phyloP scores from a whole-genome alignment of 92 coral and sea anemone species.

The Phymanthus crucifer region DNA sequence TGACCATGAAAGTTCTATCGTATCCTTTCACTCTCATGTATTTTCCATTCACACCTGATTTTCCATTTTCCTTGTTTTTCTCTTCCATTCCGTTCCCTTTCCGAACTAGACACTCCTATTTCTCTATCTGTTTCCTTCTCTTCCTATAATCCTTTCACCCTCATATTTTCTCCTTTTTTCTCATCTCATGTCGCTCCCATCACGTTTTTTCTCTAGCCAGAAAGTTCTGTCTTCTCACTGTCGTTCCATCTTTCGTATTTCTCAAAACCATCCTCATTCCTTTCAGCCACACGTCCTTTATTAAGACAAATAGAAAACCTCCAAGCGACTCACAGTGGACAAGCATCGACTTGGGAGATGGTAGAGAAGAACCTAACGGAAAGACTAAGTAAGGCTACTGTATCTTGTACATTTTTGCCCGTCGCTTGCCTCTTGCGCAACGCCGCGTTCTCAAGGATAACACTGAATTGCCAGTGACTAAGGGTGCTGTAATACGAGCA shows the following conservation, averaged over 20 bases:
- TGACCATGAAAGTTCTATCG: no score
- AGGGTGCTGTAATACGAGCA: no score
- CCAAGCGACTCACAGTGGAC: slow-evolving; percentile 90
- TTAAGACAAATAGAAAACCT: slow-evolving; percentile 95
- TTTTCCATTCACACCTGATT: no score
- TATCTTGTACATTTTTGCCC: not conserved
- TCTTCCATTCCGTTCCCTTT: no score
- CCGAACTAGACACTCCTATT: no score
- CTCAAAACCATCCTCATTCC: not conserved
- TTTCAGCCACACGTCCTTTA: slow-evolving; percentile 93
- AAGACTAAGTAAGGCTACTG: slow-evolving; percentile 64
- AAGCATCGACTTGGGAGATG: slow-evolving; percentile 92
- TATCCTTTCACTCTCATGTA: not conserved
- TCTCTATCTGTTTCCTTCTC: not conserved
- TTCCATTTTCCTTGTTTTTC: no score
- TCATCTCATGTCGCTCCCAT: not conserved
- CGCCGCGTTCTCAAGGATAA: not conserved
- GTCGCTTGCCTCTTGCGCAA: not conserved
- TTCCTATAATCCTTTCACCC: not conserved
- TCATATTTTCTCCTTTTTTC: not conserved
- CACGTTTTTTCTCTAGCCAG: not conserved
- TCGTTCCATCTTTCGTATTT: not conserved
- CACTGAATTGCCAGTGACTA: no score
- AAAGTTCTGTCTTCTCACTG: not conserved
- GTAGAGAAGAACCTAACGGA: slow-evolving; percentile 92